Conservation (phyloP, 2,888 invertebrate genomes). For the Protula sp. region DNA sequence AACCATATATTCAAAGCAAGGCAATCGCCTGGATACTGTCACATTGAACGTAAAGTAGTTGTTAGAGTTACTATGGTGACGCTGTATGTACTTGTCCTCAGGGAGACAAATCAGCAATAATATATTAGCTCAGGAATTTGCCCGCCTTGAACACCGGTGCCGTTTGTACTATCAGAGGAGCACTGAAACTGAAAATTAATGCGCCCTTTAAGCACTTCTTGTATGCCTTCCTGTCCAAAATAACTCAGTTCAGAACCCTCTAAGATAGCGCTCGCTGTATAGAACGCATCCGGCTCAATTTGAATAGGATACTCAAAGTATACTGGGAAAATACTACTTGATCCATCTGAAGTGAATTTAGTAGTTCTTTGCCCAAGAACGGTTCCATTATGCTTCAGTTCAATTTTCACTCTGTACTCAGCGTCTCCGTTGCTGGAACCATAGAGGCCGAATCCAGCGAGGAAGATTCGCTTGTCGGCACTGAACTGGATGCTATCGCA, state of each 20-base stretch:
- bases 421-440: conserved; percentile 94
- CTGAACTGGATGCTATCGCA: conserved; percentile 96
- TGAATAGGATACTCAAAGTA: conserved; percentile 74
- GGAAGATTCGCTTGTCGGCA: conserved; percentile 89
- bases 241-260: conserved; percentile 92
- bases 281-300: conserved; percentile 88
- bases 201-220: conserved; percentile 79
- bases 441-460: conserved; percentile 91
- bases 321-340: conserved; percentile 90
- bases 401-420: conserved; percentile 89
- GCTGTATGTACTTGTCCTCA: no score
- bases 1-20: no score
- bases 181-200: conserved; percentile 97
- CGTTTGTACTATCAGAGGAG: conserved; percentile 94
- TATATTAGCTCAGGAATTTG: conserved; percentile 96
- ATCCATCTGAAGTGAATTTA: conserved; percentile 92
- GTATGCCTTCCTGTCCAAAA: conserved; percentile 94
- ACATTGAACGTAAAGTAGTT: no score
- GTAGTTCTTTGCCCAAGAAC: conserved; percentile 86
- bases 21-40: no score
- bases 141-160: conserved; percentile 94
- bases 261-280: conserved; percentile 90
- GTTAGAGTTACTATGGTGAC: no score
- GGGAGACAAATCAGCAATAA: conserved; percentile 62
- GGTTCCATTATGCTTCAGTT: conserved; percentile 80